phyloP scores from a whole-genome alignment of 2,888 invertebrate genomes.

The Chrysodeixis includens region DNA sequence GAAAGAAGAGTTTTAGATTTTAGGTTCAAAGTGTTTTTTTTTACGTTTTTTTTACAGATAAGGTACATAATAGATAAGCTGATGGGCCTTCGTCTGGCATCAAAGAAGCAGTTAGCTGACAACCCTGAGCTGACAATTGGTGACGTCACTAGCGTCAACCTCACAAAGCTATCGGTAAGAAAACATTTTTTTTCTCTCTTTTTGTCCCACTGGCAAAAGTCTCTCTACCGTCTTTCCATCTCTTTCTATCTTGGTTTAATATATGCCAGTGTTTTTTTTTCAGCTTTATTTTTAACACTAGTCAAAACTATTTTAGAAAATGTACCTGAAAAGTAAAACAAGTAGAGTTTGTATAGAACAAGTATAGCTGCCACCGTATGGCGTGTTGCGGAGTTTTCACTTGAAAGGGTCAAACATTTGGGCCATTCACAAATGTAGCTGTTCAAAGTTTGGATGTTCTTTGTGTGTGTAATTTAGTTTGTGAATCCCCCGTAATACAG shows the following conservation, averaged over 20 bases:
- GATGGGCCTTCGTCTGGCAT: slow-evolving; percentile 90
- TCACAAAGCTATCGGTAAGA: slow-evolving; percentile 92
- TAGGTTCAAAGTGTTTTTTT: not conserved
- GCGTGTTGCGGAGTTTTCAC: not conserved
- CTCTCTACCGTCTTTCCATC: too few relatives aligned
- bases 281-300: too few relatives aligned
- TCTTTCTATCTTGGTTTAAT: too few relatives aligned
- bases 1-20: too few relatives aligned
- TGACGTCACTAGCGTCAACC: slow-evolving; percentile 96
- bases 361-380: not conserved
- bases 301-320: too few relatives aligned
- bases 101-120: slow-evolving; percentile 90
- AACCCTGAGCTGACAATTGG: slow-evolving; percentile 92
- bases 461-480: not conserved
- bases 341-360: too few relatives aligned
- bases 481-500: not conserved
- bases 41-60: slow-evolving; percentile 74
- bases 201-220: too few relatives aligned
- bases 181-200: too few relatives aligned
- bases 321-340: too few relatives aligned
- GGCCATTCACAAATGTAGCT: not conserved
- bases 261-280: too few relatives aligned
- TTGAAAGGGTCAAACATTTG: not conserved
- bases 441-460: not conserved
- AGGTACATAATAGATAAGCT: slow-evolving; percentile 93